These are phyloP conservation scores for Taphrorychus bicolor DNA, from an alignment of 2,888 invertebrate species.

Conservation along the genomic window DNA sequence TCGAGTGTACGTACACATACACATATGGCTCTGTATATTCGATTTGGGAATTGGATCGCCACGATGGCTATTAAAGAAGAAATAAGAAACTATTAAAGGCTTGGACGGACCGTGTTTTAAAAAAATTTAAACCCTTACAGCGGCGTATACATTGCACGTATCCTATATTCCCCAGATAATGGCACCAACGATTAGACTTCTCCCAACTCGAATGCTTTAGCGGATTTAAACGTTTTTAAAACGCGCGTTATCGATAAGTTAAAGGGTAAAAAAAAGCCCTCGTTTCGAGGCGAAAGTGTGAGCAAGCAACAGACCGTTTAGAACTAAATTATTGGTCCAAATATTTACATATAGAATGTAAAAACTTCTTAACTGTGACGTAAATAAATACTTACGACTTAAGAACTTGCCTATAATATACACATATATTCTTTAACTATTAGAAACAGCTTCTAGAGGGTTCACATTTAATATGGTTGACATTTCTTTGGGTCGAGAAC, in stretches of 20 bases:
- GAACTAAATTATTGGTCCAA: constrained; percentile 34
- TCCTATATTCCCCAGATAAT: not conserved
- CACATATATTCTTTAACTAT: not conserved
- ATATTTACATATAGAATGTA: constrained; percentile 18
- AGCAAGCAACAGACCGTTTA: constrained; percentile 17
- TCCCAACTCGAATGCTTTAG: not conserved
- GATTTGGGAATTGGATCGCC: too few relatives aligned
- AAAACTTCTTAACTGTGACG: not conserved
- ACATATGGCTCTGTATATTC: too few relatives aligned
- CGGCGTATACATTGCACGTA: constrained; percentile 4
- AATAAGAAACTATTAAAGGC: not conserved
- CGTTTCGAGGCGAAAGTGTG: constrained; percentile 7
- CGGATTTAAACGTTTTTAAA: constrained; percentile 13
- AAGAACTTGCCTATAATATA: not conserved
- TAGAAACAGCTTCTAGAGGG: too few relatives aligned
- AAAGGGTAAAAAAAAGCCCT: constrained; percentile 1
- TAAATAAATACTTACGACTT: constrained; percentile 15
- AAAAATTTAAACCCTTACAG: constrained; percentile 18
- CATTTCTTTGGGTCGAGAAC: too few relatives aligned
- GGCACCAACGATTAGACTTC: too few relatives aligned
- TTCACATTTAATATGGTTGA: too few relatives aligned
- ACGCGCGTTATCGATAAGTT: not conserved
- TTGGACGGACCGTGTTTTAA: constrained; percentile 28
- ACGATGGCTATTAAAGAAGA: too few relatives aligned
- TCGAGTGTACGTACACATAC: not conserved